phyloP scores from a whole-genome alignment of 53 echinoderm and acorn worm species.

The Luidia sarsii region DNA sequence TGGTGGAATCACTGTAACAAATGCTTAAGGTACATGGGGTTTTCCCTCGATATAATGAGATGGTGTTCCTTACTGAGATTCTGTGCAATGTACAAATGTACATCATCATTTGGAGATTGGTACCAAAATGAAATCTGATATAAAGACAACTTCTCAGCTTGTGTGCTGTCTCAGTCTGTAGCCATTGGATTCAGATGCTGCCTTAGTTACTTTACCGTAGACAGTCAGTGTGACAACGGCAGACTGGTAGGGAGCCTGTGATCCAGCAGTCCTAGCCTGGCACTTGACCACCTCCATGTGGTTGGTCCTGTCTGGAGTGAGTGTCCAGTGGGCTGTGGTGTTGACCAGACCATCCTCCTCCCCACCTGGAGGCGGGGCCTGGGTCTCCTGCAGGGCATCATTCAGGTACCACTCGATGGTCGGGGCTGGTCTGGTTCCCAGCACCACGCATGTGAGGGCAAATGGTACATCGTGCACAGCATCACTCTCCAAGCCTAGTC shows the following conservation, averaged over 20 bases:
- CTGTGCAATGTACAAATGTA: no score
- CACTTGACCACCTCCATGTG: conserved; percentile 1
- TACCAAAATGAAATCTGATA: no score
- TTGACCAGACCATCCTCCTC: background rate
- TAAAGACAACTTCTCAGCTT: no score
- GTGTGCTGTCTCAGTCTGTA: no score
- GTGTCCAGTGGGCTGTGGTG: conserved; percentile 4
- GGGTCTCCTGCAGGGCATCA: background rate
- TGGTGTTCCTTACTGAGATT: no score
- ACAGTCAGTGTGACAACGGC: background rate
- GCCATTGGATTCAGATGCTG: background rate
- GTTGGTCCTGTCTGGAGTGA: background rate
- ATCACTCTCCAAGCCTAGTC: background rate
- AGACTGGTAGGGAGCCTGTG: background rate
- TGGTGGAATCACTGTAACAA: no score
- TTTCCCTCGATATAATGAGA: no score
- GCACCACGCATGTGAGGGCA: background rate
- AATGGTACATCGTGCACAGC: background rate
- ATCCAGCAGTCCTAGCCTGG: background rate
- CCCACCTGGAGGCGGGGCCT: background rate
- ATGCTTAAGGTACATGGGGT: no score
- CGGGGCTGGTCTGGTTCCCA: conserved; percentile 18
- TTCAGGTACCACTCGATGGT: conserved; percentile 36
- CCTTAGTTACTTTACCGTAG: background rate
- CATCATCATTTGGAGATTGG: no score